A percentile compares a stretch with the other conserved stretches of the same genome.
Evolutionary conservation across 1,140 invertebrate species (phyloP).

Genomic region (Plutomurus gul): DNA sequence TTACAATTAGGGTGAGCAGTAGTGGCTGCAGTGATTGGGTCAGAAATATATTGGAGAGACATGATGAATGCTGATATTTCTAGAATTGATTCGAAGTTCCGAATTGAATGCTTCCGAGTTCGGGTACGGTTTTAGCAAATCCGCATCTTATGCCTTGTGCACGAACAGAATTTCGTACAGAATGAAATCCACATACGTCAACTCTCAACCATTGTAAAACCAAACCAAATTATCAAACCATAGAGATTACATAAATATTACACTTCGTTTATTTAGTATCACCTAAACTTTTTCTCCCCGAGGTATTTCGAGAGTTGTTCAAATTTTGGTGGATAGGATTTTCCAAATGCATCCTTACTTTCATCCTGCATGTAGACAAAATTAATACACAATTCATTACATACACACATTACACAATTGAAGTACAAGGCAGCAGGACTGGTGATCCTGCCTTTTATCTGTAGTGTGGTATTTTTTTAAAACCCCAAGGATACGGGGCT

Average conservation of each 20-base stretch:
- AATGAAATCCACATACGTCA: constrained; percentile 39
- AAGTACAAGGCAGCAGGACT: no score
- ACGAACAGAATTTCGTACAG: constrained; percentile 23
- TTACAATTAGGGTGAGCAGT: not conserved
- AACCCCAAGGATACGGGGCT: no score
- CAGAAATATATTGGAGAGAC: constrained; percentile 1
- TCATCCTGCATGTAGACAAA: not conserved
- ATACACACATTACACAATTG: no score
- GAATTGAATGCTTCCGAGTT: constrained; percentile 4
- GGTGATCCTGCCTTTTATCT: no score
- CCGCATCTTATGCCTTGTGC: not conserved
- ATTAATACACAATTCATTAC: no score
- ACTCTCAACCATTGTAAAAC: no score
- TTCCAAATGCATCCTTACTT: not conserved
- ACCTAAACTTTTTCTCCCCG: not conserved
- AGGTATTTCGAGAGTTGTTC: not conserved
- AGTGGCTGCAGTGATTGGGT: not conserved
- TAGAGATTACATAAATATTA: not conserved
- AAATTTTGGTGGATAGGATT: not conserved
- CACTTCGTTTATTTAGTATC: not conserved
- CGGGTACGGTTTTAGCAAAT: not conserved
- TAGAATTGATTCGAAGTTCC: constrained; percentile 7
- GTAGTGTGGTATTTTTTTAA: no score
- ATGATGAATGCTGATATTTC: constrained; percentile 33
- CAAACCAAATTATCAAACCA: no score